Conservation (phyloP, 2,113 vertebrate genomes). For the Nesospiza acunhae region DNA sequence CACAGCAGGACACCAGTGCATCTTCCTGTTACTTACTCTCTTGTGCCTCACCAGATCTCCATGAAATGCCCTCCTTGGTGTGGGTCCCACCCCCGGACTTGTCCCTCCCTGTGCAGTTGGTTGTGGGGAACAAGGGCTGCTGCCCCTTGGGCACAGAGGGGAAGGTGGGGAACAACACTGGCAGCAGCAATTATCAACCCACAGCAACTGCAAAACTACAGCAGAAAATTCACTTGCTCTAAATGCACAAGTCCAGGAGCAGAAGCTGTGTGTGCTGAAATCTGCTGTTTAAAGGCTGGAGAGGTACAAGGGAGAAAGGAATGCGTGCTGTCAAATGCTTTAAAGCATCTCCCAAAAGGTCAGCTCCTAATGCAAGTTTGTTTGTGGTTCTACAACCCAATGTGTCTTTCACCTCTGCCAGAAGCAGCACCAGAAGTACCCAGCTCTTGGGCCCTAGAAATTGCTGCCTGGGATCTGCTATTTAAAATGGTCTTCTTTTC, state of each 20-base stretch:
- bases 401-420: neutral
- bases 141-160: accelerated
- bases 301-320: neutral
- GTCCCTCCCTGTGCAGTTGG: neutral
- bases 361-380: neutral
- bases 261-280: neutral
- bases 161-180: neutral
- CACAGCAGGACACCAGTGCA: neutral
- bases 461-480: neutral
- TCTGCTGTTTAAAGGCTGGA: neutral
- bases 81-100: neutral
- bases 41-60: neutral
- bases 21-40: neutral
- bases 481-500: neutral
- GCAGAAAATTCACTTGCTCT: neutral
- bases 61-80: neutral
- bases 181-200: neutral
- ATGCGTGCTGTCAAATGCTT: neutral
- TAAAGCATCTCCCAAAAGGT: neutral
- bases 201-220: neutral
- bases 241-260: neutral
- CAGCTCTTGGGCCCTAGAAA: neutral
- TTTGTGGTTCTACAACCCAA: neutral
- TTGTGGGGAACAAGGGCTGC: neutral
- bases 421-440: neutral